Evolutionary conservation across 2,888 invertebrate genomes (phyloP).

Genomic region (Teleiodes luculella): DNA sequence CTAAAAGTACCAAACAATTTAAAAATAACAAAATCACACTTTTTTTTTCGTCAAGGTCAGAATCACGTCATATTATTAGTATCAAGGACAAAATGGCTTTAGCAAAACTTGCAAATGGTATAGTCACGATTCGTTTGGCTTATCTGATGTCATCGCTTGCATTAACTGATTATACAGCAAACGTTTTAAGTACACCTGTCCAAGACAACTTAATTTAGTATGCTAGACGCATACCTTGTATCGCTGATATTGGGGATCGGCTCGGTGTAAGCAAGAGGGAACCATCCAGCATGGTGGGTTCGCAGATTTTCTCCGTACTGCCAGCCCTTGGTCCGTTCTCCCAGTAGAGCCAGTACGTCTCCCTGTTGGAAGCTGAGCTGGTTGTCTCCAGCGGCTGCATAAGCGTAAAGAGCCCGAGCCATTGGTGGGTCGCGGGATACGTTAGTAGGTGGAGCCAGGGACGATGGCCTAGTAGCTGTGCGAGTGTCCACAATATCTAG

Average conservation of each 20-base stretch:
- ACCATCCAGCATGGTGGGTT: constrained; percentile 96
- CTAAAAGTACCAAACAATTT: constrained; percentile 16
- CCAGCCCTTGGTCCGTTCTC: constrained; percentile 96
- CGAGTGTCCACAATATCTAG: constrained; percentile 59
- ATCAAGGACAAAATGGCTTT: no score
- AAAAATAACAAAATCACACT: not conserved
- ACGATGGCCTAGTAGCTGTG: constrained; percentile 79
- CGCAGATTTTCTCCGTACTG: constrained; percentile 97
- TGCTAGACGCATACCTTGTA: constrained; percentile 62
- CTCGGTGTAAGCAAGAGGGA: constrained; percentile 96
- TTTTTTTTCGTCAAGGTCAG: no score
- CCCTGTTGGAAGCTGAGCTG: constrained; percentile 95
- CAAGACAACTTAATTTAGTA: not conserved
- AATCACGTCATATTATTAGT: no score
- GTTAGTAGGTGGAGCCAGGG: constrained; percentile 80
- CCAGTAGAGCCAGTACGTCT: constrained; percentile 91
- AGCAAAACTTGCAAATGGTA: not conserved
- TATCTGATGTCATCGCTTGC: not conserved
- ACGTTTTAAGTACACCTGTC: not conserved
- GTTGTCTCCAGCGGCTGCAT: constrained; percentile 92
- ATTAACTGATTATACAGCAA: no score
- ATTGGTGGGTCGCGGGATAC: constrained; percentile 84
- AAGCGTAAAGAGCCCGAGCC: constrained; percentile 92
- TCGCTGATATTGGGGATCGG: constrained; percentile 81
- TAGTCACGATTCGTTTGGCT: not conserved